Evolutionary conservation across 30 jellyfish, hydroid and myxozoan species (phyloP), one percentile per base, ranked within the genome.

Genomic region (Sanderia malayensis): DNA sequence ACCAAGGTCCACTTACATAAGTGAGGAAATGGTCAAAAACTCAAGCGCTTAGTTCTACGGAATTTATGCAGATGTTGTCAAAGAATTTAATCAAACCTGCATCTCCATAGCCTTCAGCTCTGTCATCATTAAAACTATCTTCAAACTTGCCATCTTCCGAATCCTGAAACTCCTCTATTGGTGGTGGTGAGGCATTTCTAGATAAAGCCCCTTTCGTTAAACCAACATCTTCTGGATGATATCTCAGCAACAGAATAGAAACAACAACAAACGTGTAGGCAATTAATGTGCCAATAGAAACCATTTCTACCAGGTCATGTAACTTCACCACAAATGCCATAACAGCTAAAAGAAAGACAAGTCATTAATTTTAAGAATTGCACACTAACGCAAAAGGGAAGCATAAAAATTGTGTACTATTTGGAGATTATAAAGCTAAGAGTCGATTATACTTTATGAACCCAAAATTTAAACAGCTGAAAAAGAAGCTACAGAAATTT

Each of bases 231-330:
- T 15, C 78, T 1, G 90, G 80, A 52, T 81, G 90, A 59, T 88
- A 88, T 44, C 97, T 65, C 53, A 88, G 73, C 34, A 82, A 7
- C 27, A 88, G 91, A 33, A 88, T 87, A 9, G 97, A 88, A 20
- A 81, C 68, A 3, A 85, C 91, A 24, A 88, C 97, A 47, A 88
- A 67, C 17, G 97, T 88, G 71, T 88, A 88, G 11, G 97, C 97
- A 28, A 88, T 24, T 21, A 88, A 74, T 1, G 97, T 88, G 7
- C 97, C 97, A 81, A 88, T 82, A 1, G 97, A 88, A 6, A 88
- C 93, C 97, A 88, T 88, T 71, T 88, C 95, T 20, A 88, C 87
- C 57, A 88, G 71, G 17, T 68, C 97, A 19, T 80, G 86, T 26
- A 88, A 74, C 37, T 76, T 76, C 21, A 88, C 34, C 53, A 81